Percentiles rank a stretch among this genome's conserved stretches.
These are phyloP conservation scores for Neomonachus schauinslandi DNA, from an alignment of 2,113 vertebrate species.

Conservation along the genomic window DNA sequence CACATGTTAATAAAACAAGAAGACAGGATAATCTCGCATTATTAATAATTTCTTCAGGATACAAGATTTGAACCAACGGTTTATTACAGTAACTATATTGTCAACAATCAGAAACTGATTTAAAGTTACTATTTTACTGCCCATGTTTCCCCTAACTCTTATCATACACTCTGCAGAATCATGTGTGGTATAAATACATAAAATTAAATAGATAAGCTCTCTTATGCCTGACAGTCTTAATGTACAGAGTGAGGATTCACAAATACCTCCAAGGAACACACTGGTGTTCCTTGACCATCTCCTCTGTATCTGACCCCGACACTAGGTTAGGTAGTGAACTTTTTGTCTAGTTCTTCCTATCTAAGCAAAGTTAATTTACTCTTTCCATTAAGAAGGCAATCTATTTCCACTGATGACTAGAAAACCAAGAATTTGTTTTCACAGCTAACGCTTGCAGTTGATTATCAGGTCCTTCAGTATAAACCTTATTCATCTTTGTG, in stretches of 20 bases:
- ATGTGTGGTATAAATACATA: neutral
- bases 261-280: neutral
- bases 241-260: neutral
- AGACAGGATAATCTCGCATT: neutral
- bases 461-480: neutral
- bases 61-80: neutral
- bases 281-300: neutral
- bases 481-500: neutral
- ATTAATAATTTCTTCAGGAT: neutral
- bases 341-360: neutral
- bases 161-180: neutral
- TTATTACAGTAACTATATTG: neutral
- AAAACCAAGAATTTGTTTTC: neutral
- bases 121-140: neutral
- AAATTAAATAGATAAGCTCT: neutral
- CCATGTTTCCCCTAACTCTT: neutral
- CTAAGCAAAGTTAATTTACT: neutral
- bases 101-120: neutral
- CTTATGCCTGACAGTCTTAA: neutral
- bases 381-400: neutral
- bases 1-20: neutral
- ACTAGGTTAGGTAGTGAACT: neutral
- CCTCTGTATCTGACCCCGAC: neutral
- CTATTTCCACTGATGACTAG: neutral
- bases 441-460: neutral